Percentiles rank a stretch among this genome's conserved stretches.
Evolutionary conservation across 2,888 invertebrate species (phyloP).

Genomic region (Aphidius colemani): DNA sequence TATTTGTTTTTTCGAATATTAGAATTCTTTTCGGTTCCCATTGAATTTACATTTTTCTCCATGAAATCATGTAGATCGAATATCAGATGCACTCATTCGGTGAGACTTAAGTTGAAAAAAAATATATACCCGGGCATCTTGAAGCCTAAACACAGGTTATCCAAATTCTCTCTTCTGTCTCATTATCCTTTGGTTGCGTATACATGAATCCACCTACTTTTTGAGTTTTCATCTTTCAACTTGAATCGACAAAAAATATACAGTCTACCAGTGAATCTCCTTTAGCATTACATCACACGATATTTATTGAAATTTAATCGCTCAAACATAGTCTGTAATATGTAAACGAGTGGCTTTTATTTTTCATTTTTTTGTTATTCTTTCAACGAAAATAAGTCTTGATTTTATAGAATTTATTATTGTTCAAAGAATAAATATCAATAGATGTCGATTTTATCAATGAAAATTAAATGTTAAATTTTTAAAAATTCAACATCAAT

Average conservation of each 20-base stretch:
- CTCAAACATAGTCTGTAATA: background rate
- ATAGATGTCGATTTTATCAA: no score
- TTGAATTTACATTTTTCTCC: constrained; percentile 49
- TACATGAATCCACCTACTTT: background rate
- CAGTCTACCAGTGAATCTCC: no score
- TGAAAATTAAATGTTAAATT: no score
- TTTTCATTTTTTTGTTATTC: background rate
- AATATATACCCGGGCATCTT: constrained; percentile 27
- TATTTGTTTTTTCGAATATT: constrained; percentile 3
- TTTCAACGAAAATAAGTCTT: no score
- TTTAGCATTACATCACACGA: background rate
- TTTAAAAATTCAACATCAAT: no score
- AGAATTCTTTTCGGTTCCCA: constrained; percentile 36
- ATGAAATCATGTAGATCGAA: constrained; percentile 46
- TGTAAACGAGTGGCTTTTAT: constrained; percentile 11
- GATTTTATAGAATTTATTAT: no score
- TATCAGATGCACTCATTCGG: constrained; percentile 25
- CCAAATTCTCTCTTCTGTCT: constrained; percentile 44
- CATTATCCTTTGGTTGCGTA: constrained; percentile 35
- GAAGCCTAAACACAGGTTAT: constrained; percentile 55
- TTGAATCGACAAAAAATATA: constrained; percentile 5
- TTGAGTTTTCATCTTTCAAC: constrained; percentile 41
- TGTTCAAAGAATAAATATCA: no score
- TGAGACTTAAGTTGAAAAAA: constrained; percentile 9
- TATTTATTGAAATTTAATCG: constrained; percentile 3